Evolutionary conservation across 2,888 invertebrate genomes (phyloP).

Genomic region (Apotomis betuletana): DNA sequence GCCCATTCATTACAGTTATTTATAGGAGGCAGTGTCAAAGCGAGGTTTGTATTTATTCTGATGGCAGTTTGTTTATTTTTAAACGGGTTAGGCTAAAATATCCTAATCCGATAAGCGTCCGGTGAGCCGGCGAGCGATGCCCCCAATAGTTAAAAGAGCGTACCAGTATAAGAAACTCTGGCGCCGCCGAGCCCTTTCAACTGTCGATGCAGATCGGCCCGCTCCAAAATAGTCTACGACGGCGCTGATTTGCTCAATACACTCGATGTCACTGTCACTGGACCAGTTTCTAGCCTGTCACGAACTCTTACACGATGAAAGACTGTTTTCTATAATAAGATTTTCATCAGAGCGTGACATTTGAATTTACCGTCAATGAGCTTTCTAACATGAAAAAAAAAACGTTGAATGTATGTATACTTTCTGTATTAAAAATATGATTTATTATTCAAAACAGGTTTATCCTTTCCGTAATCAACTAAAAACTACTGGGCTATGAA

Average conservation of each 20-base stretch:
- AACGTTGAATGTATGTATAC: background rate
- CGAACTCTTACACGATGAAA: constrained; percentile 63
- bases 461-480: constrained; percentile 13
- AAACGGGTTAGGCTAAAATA: constrained; percentile 75
- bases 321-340: constrained; percentile 71
- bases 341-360: constrained; percentile 56
- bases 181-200: constrained; percentile 8
- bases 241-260: constrained; percentile 65
- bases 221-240: constrained; percentile 62
- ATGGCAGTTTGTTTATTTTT: constrained; percentile 79
- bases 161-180: constrained; percentile 1
- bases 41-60: constrained; percentile 78
- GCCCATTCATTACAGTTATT: constrained; percentile 82
- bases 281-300: constrained; percentile 59
- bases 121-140: constrained; percentile 48
- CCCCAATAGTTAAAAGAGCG: constrained; percentile 20
- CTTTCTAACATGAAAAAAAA: background rate
- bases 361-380: constrained; percentile 8
- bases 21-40: constrained; percentile 80
- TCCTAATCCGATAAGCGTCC: constrained; percentile 74
- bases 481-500: constrained; percentile 15
- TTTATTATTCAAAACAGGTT: background rate
- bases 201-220: constrained; percentile 54
- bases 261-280: constrained; percentile 65
- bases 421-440: background rate